Conservation (phyloP, 1,140 invertebrate genomes). For the Helicoverpa zea region DNA sequence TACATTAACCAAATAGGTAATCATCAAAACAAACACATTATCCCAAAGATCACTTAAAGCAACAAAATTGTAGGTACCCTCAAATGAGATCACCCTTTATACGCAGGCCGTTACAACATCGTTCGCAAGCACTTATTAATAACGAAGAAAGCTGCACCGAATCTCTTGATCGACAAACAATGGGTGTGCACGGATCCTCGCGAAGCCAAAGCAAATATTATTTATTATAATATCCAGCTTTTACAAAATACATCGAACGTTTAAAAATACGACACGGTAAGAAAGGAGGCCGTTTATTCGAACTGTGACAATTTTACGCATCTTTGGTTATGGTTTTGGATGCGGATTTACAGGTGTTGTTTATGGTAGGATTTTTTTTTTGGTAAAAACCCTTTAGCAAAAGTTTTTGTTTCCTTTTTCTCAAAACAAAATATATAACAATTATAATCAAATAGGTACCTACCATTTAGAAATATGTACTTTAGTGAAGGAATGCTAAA, state of each 20-base stretch:
- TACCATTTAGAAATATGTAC: no score
- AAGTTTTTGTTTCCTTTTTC: no score
- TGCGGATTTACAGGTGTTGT: constrained; percentile 4
- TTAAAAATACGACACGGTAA: constrained; percentile 33
- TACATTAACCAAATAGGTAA: no score
- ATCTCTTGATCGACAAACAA: constrained; percentile 82
- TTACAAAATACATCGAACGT: constrained; percentile 41
- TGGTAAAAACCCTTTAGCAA: no score
- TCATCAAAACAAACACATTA: not conserved
- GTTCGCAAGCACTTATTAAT: constrained; percentile 83
- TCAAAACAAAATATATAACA: no score
- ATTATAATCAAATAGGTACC: no score
- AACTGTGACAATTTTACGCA: constrained; percentile 2
- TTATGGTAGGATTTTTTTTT: not conserved
- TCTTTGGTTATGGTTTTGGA: not conserved
- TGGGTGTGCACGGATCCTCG: constrained; percentile 73
- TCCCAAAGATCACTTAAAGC: not conserved
- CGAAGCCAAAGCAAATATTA: constrained; percentile 53
- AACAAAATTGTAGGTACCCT: not conserved
- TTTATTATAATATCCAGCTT: constrained; percentile 47
- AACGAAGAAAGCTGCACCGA: constrained; percentile 81
- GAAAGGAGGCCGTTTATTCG: not conserved
- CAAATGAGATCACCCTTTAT: constrained; percentile 64
- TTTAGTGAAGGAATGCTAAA: no score
- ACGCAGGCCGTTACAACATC: constrained; percentile 66